Percentiles rank a stretch among this genome's conserved stretches.
These are phyloP conservation scores for Oncorhynchus keta DNA, from an alignment of 2,113 vertebrate genomes.

Conservation along the genomic window DNA sequence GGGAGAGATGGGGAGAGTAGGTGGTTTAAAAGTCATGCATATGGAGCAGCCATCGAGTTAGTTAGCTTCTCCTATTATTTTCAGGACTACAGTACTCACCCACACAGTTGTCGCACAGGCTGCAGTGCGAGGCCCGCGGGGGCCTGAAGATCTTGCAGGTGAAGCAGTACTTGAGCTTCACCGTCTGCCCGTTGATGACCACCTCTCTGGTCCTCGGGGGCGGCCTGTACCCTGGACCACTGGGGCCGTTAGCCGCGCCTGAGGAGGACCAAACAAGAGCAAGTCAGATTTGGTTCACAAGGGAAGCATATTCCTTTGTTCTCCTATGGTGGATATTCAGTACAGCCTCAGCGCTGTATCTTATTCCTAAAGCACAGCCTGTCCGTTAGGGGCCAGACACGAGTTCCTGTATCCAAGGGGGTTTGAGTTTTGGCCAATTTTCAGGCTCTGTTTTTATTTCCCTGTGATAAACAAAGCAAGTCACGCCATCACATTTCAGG, in stretches of 20 bases:
- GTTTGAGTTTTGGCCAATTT: neutral
- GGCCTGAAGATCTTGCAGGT: constrained; percentile 96
- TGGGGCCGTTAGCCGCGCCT: constrained; percentile 85
- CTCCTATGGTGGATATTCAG: neutral
- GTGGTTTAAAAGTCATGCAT: neutral
- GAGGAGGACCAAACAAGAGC: constrained; percentile 27
- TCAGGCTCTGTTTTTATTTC: neutral
- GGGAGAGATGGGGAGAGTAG: neutral
- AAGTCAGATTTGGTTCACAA: neutral
- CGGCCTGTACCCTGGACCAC: constrained; percentile 83
- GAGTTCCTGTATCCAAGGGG: neutral
- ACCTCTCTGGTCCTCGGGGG: constrained; percentile 92
- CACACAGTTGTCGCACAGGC: constrained; percentile 96
- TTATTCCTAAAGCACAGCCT: too few relatives aligned
- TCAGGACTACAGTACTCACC: constrained; percentile 72
- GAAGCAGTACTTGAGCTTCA: constrained; percentile 95
- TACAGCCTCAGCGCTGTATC: too few relatives aligned
- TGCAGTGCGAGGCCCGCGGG: constrained; percentile 91
- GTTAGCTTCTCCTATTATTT: neutral
- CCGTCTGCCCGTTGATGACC: constrained; percentile 90
- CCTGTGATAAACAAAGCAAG: neutral
- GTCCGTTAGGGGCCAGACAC: neutral
- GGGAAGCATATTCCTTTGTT: neutral
- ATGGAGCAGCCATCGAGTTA: neutral
- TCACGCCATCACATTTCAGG: neutral